Evolutionary conservation across 2,888 invertebrate genomes (phyloP).

Genomic region (Stenichneumon culpator): DNA sequence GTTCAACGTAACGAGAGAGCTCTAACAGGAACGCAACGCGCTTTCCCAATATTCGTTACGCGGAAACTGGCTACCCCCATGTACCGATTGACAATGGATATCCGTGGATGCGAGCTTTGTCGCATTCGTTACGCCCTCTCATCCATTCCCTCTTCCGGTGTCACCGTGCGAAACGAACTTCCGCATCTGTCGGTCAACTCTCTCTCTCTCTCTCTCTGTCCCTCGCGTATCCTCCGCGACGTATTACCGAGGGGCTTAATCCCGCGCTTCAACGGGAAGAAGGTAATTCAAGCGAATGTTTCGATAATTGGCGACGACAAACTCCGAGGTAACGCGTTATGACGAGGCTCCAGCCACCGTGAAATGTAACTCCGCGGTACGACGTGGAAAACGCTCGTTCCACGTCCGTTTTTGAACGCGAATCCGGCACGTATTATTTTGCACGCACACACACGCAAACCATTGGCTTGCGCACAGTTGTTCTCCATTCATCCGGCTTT

Average conservation of each 20-base stretch:
- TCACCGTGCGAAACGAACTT: constrained; percentile 21
- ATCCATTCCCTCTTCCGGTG: not conserved
- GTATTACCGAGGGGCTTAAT: constrained; percentile 15
- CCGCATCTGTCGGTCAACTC: constrained; percentile 3
- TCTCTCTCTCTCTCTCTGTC: not conserved
- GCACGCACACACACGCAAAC: no score
- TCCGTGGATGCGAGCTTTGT: constrained; percentile 40
- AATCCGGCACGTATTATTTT: not conserved
- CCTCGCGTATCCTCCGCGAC: not conserved
- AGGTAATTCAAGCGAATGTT: not conserved
- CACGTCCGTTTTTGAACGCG: not conserved
- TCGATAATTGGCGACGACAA: constrained; percentile 43
- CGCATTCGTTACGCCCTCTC: constrained; percentile 22
- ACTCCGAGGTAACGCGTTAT: constrained; percentile 8
- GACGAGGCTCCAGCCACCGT: constrained; percentile 9
- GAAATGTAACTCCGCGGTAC: constrained; percentile 10
- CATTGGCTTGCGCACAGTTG: not conserved
- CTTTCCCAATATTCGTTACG: not conserved
- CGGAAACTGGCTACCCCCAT: not conserved
- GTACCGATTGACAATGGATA: constrained; percentile 20
- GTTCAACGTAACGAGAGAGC: not conserved
- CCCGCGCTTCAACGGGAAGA: not conserved
- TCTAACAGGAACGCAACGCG: not conserved
- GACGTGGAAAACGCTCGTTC: not conserved
- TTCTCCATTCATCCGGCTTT: not conserved